Conservation (phyloP, 2,888 invertebrate species). For the Coleophora deauratella region DNA sequence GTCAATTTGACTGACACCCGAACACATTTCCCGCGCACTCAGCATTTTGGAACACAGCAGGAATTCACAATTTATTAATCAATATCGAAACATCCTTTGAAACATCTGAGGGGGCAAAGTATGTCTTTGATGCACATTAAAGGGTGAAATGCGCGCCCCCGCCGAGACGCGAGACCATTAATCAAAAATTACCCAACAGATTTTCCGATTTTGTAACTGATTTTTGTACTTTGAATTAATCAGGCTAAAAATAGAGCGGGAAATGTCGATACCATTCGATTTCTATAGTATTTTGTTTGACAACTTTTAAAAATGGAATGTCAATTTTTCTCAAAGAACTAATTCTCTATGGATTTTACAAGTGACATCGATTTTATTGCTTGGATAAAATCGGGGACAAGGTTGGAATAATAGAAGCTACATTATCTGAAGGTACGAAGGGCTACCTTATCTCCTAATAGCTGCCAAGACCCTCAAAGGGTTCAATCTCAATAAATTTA, state of each 20-base stretch:
- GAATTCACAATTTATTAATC: slow-evolving; percentile 32
- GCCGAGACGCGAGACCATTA: slow-evolving; percentile 7
- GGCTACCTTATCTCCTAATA: slow-evolving; percentile 52
- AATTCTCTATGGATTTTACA: too few species aligned
- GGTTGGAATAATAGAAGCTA: too few species aligned
- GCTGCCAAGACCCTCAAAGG: slow-evolving; percentile 52
- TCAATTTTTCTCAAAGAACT: too few species aligned
- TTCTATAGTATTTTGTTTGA: too few species aligned
- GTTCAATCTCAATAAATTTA: slow-evolving; percentile 72
- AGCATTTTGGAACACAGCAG: slow-evolving; percentile 11
- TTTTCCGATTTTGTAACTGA: slow-evolving; percentile 9
- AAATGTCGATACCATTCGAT: too few species aligned
- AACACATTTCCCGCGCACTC: neutral
- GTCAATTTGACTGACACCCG: neutral
- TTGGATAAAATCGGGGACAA: too few species aligned
- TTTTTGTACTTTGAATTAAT: neutral
- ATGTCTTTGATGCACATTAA: slow-evolving; percentile 34
- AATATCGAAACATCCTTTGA: slow-evolving; percentile 30
- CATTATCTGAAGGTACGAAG: slow-evolving; percentile 30
- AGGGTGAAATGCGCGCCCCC: slow-evolving; percentile 5
- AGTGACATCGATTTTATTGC: too few species aligned
- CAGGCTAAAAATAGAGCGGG: too few species aligned
- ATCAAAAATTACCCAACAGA: slow-evolving; percentile 15
- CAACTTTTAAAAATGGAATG: too few species aligned
- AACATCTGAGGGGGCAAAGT: slow-evolving; percentile 19